Evolutionary conservation across 2,113 vertebrate species (phyloP).

Genomic region (Apaloderma vittatum): DNA sequence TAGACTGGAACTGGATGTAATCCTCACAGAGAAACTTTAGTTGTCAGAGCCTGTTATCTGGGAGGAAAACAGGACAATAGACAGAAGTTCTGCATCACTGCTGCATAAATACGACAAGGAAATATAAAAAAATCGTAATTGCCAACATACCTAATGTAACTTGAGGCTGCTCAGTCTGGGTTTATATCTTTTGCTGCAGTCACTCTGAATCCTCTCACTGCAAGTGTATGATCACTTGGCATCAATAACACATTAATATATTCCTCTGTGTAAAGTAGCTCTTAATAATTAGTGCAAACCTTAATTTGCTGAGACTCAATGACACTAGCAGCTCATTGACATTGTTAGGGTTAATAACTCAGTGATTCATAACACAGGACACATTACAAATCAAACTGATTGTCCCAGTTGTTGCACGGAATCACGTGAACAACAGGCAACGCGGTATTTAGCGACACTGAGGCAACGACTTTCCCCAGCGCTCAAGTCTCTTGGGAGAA

Average conservation of each 20-base stretch:
- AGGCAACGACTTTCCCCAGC: neutral
- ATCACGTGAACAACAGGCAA: neutral
- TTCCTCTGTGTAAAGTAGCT: neutral
- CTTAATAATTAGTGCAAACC: constrained; percentile 38
- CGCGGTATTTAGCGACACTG: neutral
- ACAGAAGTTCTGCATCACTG: neutral
- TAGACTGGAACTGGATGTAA: neutral
- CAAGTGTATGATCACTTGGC: neutral
- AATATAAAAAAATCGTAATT: neutral
- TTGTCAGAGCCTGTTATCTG: neutral
- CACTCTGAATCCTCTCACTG: neutral
- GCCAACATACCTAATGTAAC: neutral
- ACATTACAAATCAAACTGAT: neutral
- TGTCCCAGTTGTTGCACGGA: neutral
- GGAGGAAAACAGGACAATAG: neutral
- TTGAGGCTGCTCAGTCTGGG: neutral
- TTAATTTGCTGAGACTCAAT: constrained; percentile 57
- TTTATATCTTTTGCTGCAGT: neutral
- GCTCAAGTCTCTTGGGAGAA: neutral
- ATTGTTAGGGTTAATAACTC: constrained; percentile 61
- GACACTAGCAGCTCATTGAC: constrained; percentile 45
- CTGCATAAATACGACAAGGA: accelerated
- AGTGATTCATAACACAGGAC: constrained; percentile 15
- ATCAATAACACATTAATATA: neutral
- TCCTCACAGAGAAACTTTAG: neutral